Evolutionary conservation across 2,113 vertebrate genomes (phyloP).

Genomic region (Engystomops pustulosus): DNA sequence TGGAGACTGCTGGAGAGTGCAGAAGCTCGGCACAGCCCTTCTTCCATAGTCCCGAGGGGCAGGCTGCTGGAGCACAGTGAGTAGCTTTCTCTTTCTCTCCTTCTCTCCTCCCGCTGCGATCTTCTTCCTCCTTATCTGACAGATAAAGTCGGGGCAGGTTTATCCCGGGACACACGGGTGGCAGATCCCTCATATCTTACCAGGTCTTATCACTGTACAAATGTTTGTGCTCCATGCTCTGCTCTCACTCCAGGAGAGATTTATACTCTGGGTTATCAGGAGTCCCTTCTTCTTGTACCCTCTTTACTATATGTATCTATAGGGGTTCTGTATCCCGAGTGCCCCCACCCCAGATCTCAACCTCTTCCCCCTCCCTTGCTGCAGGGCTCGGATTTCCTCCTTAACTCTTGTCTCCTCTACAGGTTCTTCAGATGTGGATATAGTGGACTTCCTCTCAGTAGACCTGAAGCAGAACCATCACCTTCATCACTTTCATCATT

Average conservation of each 20-base stretch:
- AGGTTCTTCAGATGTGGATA: conserved; percentile 19
- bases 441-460: not conserved
- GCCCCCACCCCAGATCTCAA: not conserved
- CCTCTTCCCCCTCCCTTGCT: not conserved
- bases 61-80: conserved; percentile 2
- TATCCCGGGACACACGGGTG: conserved; percentile 62
- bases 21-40: too few relatives aligned
- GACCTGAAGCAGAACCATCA: not conserved
- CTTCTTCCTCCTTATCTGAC: conserved; percentile 77
- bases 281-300: not conserved
- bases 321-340: not conserved
- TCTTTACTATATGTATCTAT: not conserved
- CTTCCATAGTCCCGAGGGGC: not conserved
- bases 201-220: conserved; percentile 37
- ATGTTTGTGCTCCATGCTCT: conserved; percentile 44
- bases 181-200: conserved; percentile 55
- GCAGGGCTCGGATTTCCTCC: not conserved
- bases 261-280: conserved; percentile 1
- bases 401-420: conserved; percentile 19
- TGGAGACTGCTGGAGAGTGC: too few relatives aligned
- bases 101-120: conserved; percentile 34
- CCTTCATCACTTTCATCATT: not conserved
- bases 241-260: conserved; percentile 19
- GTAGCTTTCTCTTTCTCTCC: conserved; percentile 37
- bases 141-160: conserved; percentile 74